Conservation (phyloP, 1,140 invertebrate species). For the Philaenus spumarius region DNA sequence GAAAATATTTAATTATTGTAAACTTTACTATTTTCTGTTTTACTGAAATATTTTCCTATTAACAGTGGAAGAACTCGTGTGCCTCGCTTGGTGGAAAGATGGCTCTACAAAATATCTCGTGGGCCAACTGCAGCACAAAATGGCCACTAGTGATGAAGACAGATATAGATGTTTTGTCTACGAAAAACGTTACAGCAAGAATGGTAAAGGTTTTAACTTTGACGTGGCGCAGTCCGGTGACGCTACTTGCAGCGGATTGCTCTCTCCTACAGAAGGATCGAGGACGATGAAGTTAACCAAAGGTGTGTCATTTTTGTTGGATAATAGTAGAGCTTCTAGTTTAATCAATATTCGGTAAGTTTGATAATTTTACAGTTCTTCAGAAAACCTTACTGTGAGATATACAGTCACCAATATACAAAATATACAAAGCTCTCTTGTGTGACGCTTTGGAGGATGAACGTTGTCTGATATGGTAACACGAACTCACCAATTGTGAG, state of each 20-base stretch:
- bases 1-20: too few species aligned
- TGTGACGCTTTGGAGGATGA: too few species aligned
- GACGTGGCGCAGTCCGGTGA: constrained; percentile 71
- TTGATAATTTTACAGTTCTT: too few species aligned
- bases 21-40: constrained; percentile 12
- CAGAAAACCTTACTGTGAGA: too few species aligned
- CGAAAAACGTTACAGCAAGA: constrained; percentile 40
- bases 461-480: too few species aligned
- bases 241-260: constrained; percentile 70
- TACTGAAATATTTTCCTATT: constrained; percentile 10
- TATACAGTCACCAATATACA: too few species aligned
- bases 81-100: constrained; percentile 78
- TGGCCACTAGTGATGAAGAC: constrained; percentile 49
- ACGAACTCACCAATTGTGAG: too few species aligned
- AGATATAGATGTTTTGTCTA: constrained; percentile 64
- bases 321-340: too few species aligned
- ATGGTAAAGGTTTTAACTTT: constrained; percentile 40
- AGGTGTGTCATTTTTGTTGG: constrained; percentile 41
- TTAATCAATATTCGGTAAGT: too few species aligned
- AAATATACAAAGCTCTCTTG: too few species aligned
- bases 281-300: constrained; percentile 54
- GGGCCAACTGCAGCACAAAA: constrained; percentile 51
- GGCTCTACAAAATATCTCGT: constrained; percentile 74
- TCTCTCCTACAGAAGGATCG: constrained; percentile 54
- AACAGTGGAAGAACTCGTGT: constrained; percentile 71